Percentiles rank a stretch among this genome's conserved stretches.
Conservation (phyloP, 2,797 vertebrate genomes). For the Austrolebias charrua region DNA sequence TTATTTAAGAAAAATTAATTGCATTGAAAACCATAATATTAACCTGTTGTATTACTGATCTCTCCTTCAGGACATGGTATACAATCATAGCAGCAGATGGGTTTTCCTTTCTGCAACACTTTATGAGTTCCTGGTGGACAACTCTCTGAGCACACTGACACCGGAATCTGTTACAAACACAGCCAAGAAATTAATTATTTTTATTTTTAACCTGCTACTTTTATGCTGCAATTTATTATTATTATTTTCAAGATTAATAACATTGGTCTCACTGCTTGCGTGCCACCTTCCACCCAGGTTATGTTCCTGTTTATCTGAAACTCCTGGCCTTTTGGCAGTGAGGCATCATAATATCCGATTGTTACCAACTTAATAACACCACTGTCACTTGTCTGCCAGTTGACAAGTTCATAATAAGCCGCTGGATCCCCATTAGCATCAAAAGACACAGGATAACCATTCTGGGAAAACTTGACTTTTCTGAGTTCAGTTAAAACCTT, state of each 20-base stretch:
- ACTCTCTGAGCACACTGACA: slow-evolving; percentile 5
- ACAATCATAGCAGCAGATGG: slow-evolving; percentile 8
- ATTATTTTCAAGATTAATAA: no score
- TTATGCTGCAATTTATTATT: slow-evolving; percentile 11
- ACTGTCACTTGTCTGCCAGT: slow-evolving; percentile 68
- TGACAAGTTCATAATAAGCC: slow-evolving; percentile 51
- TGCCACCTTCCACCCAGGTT: slow-evolving; percentile 54
- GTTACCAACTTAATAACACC: slow-evolving; percentile 59
- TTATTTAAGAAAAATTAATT: no score
- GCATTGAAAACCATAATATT: no score
- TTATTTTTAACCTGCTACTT: no score
- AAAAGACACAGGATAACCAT: slow-evolving; percentile 73
- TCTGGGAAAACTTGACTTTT: slow-evolving; percentile 63
- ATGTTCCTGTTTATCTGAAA: slow-evolving; percentile 59
- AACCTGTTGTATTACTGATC: neutral
- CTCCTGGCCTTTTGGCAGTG: slow-evolving; percentile 58
- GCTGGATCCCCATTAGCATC: slow-evolving; percentile 74
- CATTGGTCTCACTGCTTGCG: no score
- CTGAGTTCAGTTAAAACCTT: slow-evolving; percentile 69
- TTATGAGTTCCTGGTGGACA: slow-evolving; percentile 5
- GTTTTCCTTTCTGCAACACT: neutral
- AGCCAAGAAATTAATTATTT: no score
- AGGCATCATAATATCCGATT: slow-evolving; percentile 72
- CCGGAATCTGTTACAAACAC: neutral
- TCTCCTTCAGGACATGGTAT: slow-evolving; percentile 10